Evolutionary conservation across 1,140 invertebrate genomes (phyloP), one percentile per base, ranked within the genome.

Genomic region (Ceratitis capitata): DNA sequence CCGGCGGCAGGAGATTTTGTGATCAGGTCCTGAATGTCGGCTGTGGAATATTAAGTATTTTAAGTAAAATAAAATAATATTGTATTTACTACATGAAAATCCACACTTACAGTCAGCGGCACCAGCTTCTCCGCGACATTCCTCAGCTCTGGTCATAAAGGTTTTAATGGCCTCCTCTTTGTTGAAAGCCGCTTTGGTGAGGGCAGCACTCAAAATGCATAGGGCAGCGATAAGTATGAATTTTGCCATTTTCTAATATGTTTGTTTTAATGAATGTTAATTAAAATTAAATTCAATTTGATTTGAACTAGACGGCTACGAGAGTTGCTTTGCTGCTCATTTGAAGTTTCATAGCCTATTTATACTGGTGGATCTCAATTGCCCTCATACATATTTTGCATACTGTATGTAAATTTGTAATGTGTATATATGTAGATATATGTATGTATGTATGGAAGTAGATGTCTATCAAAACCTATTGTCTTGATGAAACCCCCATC

Each of bases 1-100:
- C 83, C 56, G 4, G 85, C 85, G 26, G 88, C 64, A 9, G 84
- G 49, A 29, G 87, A 85, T 69, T 91, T 87, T 47, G 87, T 84
- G 85, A 90, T 42, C 84, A 91, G 16, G 12, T 89, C 87, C 82
- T 87, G 85, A 74, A 91, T 78, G 86, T 91, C 90, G 85, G 87
- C 89, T 90, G 74, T 58, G 35, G 29, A 14, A 26, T 47, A 85
- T 53, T 29, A 3, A 23, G 10, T 1, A 16, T 74, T 53, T 56
- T 47, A 85, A 9, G 26, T 39, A 64, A 7, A 84, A 61, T 14
- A 35, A n/a, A 0, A 19, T 9, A 49, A 42, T 12, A 14, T 39
- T 56, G 16, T 0, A 19, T n/a, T 6, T 32, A 29, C 2, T 10
- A 49, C n/a, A 26, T 26, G 16, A 45, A 45, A 78, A 7, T 26